Evolutionary conservation across 2,113 vertebrate genomes (phyloP), one percentile per base, ranked within the genome.

Genomic region (Archocentrus centrarchus): DNA sequence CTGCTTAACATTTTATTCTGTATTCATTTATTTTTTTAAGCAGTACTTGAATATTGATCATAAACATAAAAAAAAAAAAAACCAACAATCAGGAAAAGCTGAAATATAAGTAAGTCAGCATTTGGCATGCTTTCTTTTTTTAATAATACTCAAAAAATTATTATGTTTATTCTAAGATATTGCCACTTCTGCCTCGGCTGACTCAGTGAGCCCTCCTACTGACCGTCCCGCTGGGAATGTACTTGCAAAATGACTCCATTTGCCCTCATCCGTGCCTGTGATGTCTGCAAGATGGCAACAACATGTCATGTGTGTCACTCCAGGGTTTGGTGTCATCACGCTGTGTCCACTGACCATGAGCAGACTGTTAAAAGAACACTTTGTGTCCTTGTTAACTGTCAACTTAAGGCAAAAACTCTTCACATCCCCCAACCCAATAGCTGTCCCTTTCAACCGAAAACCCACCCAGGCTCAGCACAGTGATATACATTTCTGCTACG

Each of bases 401-500:
- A 82, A 76, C 63, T 73, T 22, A 27, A 3, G 64, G n/a, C n/a
- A 32, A 1, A n/a, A 81, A 57, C 84, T 27, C 59, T 60, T 77
- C 3, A 44, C 47, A 84, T 82, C 50, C 66, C 83, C 68, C 77
- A 61, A 64, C 58, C 27, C 79, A 86, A 68, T 91, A 93, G 83
- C 87, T 93, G 87, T 41, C 50, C 57, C 44, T 20, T 27, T 47
- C 77, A 50, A 39, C 53, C 81, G 50, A 63, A 68, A 80, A 35
- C 64, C 80, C 79, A 68, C 62, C 66, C 83, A 80, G 76, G 66
- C 70, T 59, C 73, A 30, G 59, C 50, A 24, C 1, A 17, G 68
- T 32, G 78, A 79, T 59, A 77, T 44, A 55, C 61, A 27, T 80
- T 88, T 91, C 79, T 91, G 90, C 90, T 84, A 89, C 63, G 88